Base-by-base conservation (phyloP, 2,113 vertebrate species). In the Xiphophorus maculatus region DNA sequence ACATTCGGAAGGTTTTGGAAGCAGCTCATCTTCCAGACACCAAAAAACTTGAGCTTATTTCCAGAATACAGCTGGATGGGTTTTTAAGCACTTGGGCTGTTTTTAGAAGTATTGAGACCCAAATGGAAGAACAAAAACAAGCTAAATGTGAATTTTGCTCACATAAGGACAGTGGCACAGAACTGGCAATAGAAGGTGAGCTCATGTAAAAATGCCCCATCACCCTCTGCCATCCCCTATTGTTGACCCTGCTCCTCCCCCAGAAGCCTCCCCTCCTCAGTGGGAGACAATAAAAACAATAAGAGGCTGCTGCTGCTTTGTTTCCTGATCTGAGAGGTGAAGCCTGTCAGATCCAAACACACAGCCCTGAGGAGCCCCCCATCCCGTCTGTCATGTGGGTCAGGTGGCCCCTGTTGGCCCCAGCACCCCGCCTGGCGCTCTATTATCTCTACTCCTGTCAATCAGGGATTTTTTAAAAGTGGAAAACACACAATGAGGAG, bases 361-460 rank as follows among this genome's bases (percentile, higher is more conserved):
- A 79, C 65, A 79, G 63, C 69, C 71, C 13, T 28, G 14, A 62
- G 61, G 61, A 62, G 5, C 44, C 44, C 44, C 33, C 61, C 70
- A 25, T 13, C 58, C 63, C 64, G 63, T 71, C 65, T 19, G 30
- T 68, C 58, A 62, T 80, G 76, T 71, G 75, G 81, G 68, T 63
- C 82, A 73, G 69, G 74, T 77, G 77, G 66, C 82, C 79, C 75
- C 66, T 32, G 65, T 33, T 60, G 64, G 69, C 65, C 78, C 66
- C 28, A 0, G 32, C 78, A 22, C 78, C 85, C 60, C 1, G 10
- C 12, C 62, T 54, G 61, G 35, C n/a, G 30, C 75, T 33, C 54
- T 19, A 71, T 83, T 74, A 79, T 85, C 76, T 71, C 72, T 64
- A 61, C 29, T 37, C 42, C 81, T 84, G 84, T 79, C 87, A 88